Conservation (phyloP, 2,888 invertebrate genomes). For the Archips crataeganus region DNA sequence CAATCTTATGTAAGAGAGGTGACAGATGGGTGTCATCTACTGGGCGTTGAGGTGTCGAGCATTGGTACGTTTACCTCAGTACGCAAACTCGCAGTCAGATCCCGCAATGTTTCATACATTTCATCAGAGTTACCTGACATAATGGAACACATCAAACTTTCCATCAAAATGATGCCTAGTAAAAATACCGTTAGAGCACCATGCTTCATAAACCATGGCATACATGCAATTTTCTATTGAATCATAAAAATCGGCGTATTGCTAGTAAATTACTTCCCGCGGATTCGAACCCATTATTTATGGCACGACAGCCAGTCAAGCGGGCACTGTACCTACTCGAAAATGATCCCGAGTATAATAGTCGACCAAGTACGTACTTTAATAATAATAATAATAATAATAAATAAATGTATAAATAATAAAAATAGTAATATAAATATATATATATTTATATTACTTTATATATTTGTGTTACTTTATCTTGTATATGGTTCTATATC, state of each 20-base stretch:
- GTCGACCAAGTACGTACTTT: no score
- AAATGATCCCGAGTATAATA: background rate
- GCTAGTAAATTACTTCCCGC: conserved; percentile 62
- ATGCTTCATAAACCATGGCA: conserved; percentile 41
- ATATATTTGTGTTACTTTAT: no score
- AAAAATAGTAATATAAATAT: no score
- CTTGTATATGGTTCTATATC: no score
- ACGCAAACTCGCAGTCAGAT: no score
- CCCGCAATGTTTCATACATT: background rate
- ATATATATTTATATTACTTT: no score
- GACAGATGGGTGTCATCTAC: no score
- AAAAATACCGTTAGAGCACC: background rate
- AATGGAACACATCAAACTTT: background rate
- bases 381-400: no score
- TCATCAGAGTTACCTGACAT: background rate
- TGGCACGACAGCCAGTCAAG: conserved; percentile 59
- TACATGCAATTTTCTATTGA: conserved; percentile 52
- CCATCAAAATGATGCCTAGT: background rate
- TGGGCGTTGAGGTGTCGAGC: no score
- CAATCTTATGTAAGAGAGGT: no score
- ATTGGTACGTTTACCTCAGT: no score
- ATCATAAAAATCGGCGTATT: conserved; percentile 58
- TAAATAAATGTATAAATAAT: no score
- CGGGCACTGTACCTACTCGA: conserved; percentile 44
- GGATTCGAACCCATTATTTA: conserved; percentile 75